phyloP scores from a whole-genome alignment of 2,888 invertebrate species.

The Apeira syringaria region DNA sequence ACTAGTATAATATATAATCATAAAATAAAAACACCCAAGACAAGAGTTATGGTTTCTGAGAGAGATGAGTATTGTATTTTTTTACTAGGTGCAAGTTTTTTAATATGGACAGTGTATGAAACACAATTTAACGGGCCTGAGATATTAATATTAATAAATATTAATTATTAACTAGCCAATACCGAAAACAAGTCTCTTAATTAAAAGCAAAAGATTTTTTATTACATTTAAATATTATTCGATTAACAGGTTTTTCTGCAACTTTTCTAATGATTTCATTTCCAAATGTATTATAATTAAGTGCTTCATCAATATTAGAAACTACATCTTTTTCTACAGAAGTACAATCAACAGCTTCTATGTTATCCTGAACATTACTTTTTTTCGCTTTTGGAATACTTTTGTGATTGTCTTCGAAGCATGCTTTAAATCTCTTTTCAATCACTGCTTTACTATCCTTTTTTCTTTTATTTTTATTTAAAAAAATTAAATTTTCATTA shows the following conservation, averaged over 20 bases:
- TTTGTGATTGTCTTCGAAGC: neutral
- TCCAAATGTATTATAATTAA: slow-evolving; percentile 68
- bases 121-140: too few relatives aligned
- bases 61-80: too few relatives aligned
- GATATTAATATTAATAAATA: too few relatives aligned
- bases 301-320: slow-evolving; percentile 62
- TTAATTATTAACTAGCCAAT: too few relatives aligned
- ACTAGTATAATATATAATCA: too few relatives aligned
- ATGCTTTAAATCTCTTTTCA: slow-evolving; percentile 15
- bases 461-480: slow-evolving; percentile 42
- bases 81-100: too few relatives aligned
- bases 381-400: neutral
- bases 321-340: slow-evolving; percentile 50
- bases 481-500: slow-evolving; percentile 48
- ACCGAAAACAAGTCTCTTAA: too few relatives aligned
- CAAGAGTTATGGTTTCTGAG: too few relatives aligned
- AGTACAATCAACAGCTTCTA: slow-evolving; percentile 63
- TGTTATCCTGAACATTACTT: neutral
- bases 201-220: slow-evolving; percentile 49
- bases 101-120: too few relatives aligned
- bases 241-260: slow-evolving; percentile 59
- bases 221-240: slow-evolving; percentile 62
- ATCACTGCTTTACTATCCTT: slow-evolving; percentile 10
- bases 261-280: slow-evolving; percentile 56
- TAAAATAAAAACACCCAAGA: too few relatives aligned